Evolutionary conservation across 2,113 vertebrate genomes (phyloP), one percentile per base, ranked within the genome.

Genomic region (Bos taurus): DNA sequence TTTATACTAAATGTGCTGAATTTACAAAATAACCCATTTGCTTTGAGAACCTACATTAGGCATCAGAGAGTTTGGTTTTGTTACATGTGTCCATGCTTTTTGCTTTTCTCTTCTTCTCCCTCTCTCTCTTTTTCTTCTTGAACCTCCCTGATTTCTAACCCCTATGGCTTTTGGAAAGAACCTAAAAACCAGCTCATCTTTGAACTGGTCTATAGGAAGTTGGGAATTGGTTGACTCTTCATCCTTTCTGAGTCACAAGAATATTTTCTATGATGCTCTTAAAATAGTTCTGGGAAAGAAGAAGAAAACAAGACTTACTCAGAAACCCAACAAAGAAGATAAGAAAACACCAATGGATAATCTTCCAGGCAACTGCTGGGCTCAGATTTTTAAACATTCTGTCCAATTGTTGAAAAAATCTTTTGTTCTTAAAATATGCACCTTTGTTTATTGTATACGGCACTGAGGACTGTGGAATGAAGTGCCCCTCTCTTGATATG

Each of bases 281-380:
- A 88, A 92, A 96, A 90, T 88, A 92, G 80, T 81, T 88, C 84
- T 96, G 81, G 54, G 86, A 89, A 96, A 92, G 59, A 84, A 96
- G 60, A 82, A 77, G 60, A 92, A 96, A 95, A 17, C 28, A 52
- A 90, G 88, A 56, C 80, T 67, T 74, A 74, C 50, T 84, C 40
- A 90, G 86, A 97, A 98, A 84, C 77, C 48, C 81, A 77, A 5
- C 12, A 88, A 40, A 50, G 11, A 30, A 56, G 90, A 86, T 83
- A 50, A 91, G 86, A 97, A 97, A 87, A 52, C 59, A 77, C 54
- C 71, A 40, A 4, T 0, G 6, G 30, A 59, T n/a, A 8, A 28
- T 82, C 28, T 95, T 54, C 28, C n/a, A 78, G 46, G 92, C 9
- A 2, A 25, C 43, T 8, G 0, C 33, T 13, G 25, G 43, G 33